Evolutionary conservation across 2,888 invertebrate genomes (phyloP), one percentile per base, ranked within the genome.

Genomic region (Eristalis arbustorum): DNA sequence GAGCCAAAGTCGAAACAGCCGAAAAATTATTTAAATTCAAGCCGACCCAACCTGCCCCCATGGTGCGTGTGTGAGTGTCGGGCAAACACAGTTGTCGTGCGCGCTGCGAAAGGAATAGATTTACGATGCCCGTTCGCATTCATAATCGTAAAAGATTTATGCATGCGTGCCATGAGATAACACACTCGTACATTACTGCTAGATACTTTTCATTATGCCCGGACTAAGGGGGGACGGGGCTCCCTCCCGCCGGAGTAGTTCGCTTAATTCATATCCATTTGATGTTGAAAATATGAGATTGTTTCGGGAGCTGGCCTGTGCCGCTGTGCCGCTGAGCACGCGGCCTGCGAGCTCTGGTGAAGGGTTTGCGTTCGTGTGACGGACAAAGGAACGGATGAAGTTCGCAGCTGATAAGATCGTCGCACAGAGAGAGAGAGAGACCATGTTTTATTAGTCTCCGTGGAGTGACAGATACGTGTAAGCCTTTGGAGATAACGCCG

Each of bases 121-220:
- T 87, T 83, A 83, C 83, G 82, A 78, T 84, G 77, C 83, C 62
- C 78, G 68, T 14, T 79, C 83, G 56, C 71, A 81, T 64, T 81
- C 75, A 87, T 87, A 87, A 87, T 83, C 71, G 75, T 83, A 87
- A 75, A 67, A 79, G 78, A 87, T 87, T 83, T 87, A 82, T 82
- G 87, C 83, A 78, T 87, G 83, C 87, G 83, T 87, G 87, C 56
- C 67, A 71, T 49, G 14, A 79, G 87, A 87, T 87, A 87, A 83
- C 87, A 87, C 75, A 77, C 2, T 49, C 49, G 49, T 49, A 49
- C 49, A 49, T 49, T 18, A 49, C 49, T 18, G 72, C 83, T 79
- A 87, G 87, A 87, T 87, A 87, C 87, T 79, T 87, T 83, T 83
- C 87, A 87, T 87, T 83, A 79, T 78, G 18, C 22, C 61, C 28